Conservation (phyloP, 2,113 vertebrate genomes). For the Antechinus flavipes region DNA sequence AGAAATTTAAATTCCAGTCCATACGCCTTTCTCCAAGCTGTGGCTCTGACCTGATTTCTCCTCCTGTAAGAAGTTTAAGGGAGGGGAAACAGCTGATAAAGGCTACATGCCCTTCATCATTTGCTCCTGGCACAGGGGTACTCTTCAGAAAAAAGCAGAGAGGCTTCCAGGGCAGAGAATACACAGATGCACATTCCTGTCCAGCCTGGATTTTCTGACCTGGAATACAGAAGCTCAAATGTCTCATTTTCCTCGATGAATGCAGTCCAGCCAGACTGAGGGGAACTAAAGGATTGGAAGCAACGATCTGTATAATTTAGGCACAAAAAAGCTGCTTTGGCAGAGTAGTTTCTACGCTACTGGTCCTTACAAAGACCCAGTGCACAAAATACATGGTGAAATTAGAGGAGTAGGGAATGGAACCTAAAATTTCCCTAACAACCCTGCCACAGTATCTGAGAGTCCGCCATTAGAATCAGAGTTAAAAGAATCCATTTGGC, state of each 20-base stretch:
- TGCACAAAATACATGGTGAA: not conserved
- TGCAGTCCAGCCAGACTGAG: not conserved
- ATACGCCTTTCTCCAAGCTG: not conserved
- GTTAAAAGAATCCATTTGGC: not conserved
- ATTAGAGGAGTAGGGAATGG: not conserved
- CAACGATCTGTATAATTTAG: not conserved
- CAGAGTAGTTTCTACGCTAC: not conserved
- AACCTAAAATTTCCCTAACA: not conserved
- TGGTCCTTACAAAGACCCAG: not conserved
- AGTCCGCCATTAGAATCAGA: not conserved
- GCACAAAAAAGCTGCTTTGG: not conserved
- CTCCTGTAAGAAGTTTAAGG: not conserved
- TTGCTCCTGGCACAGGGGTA: not conserved
- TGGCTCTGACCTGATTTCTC: conserved; percentile 5
- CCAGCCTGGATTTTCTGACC: not conserved
- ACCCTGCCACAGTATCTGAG: not conserved
- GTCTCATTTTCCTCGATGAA: not conserved
- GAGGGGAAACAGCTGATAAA: not conserved
- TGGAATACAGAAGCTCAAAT: not conserved
- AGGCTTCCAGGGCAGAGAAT: not conserved
- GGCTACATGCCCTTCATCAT: not conserved
- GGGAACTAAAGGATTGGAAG: not conserved
- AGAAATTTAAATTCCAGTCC: not conserved
- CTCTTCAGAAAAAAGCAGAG: not conserved
- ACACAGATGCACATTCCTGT: not conserved